Base-by-base conservation (phyloP, 2,797 vertebrate species). In the Alca torda region DNA sequence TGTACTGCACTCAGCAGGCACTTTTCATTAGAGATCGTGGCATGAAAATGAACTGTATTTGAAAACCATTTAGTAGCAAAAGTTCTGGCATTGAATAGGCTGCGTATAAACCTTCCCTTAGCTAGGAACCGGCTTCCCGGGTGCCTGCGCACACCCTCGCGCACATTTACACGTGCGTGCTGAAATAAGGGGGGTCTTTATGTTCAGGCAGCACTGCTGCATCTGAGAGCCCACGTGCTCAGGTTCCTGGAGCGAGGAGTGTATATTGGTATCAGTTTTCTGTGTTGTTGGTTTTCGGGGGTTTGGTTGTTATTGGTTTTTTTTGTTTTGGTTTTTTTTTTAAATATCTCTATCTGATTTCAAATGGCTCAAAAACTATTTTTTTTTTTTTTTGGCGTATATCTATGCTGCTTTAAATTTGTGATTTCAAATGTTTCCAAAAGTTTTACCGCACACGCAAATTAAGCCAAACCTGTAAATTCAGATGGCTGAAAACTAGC, bases 11-110 rank as follows among this genome's bases (percentile, higher is more conserved):
- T 89, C 97, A 97, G 96, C 96, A 95, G 97, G 97, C 96, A 96
- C 97, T 97, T 98, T 98, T 98, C 98, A 97, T 98, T 98, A 98
- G 96, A 97, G 96, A 98, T 97, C 97, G 43, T 96, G 96, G 97
- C 96, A 95, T 97, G 95, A 89, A 94, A 83, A 96, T 89, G 94
- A 97, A 95, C 94, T 88, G 74, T 93, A 92, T 96, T 94, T 87
- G 84, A 95, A 95, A 96, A 90, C 24, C 68, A 17, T 83, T 96
- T 88, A 91, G 87, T 70, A 93, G 95, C 79, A 91, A 64, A 72
- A 90, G 86, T 87, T 65, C 18, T 93, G 85, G 87, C 16, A 35
- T 31, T 96, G 93, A 97, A 89, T 93, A 59, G 90, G 74, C 81
- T 45, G 67, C 45, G 41, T 51, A 80, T 63, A 94, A 90, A 57